Base-by-base conservation (phyloP, 2,888 invertebrate species). In the Plebejus argus region DNA sequence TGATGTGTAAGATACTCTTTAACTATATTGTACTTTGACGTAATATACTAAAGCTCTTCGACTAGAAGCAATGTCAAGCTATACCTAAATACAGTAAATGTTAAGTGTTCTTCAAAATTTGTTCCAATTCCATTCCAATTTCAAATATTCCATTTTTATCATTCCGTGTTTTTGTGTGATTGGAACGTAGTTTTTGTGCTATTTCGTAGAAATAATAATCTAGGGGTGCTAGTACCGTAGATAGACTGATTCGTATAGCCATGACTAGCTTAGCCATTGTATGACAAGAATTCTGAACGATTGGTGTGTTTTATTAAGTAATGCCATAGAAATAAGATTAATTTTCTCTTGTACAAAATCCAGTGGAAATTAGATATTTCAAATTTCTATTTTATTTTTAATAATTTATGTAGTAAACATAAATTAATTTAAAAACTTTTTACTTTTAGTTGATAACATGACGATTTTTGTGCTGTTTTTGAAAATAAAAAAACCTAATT, bases 171-270 rank as follows among this genome's bases (percentile, higher is more conserved):
- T 23, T 28, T n/a, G 10, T 49, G 71, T 72, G 56, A 56, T 35
- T 70, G 35, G 56, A 77, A 72, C 28, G 3, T 12, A 77, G 71
- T 58, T 23, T 58, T 23, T 56, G 56, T 72, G 77, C 39, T 77
- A 39, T 77, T 39, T 4, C 23, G 72, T 72, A 58, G 58, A 35
- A 71, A 53, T 70, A 70, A 45, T 70, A 80, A 81, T 89, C 88
- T 89, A 88, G 85, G 86, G 88, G 91, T 89, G 89, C 90, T 90
- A 85, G 89, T 87, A 88, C 91, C 90, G 87, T 87, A 86, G 85
- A 89, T 91, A 91, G 93, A 92, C 91, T 92, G 92, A 92, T 86
- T 86, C 91, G 90, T 91, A 89, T 89, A 90, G 91, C 91, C 91
- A 91, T 92, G 91, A 91, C 89, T 85, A 87, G 84, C 82, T 82